A percentile compares a stretch with the other conserved stretches of the same genome.
phyloP scores from a whole-genome alignment of 2,888 invertebrate genomes.

The Bhutanitis thaidina region DNA sequence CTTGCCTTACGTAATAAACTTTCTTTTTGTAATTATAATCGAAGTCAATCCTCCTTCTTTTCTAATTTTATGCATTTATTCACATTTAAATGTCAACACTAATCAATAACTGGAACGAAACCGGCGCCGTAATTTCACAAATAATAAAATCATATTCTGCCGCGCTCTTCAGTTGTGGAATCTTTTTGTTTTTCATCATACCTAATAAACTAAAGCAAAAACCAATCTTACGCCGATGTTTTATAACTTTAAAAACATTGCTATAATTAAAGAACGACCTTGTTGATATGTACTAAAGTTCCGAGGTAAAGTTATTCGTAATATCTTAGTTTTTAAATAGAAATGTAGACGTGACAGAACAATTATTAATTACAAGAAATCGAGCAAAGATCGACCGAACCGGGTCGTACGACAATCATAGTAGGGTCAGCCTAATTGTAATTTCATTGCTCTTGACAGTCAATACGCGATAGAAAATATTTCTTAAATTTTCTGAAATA shows the following conservation, averaged over 20 bases:
- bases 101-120: background rate
- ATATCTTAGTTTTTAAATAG: constrained; percentile 6
- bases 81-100: background rate
- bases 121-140: background rate
- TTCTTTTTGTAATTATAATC: too few species aligned
- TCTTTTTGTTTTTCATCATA: background rate
- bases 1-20: too few species aligned
- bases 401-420: too few species aligned
- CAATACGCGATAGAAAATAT: too few species aligned
- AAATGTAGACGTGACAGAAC: constrained; percentile 14
- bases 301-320: background rate
- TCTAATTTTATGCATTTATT: background rate
- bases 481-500: too few species aligned
- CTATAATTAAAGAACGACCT: background rate
- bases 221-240: background rate
- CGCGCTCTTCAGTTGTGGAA: background rate
- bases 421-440: too few species aligned
- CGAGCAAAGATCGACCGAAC: constrained; percentile 14
- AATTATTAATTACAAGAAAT: constrained; percentile 17
- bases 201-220: background rate
- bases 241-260: background rate
- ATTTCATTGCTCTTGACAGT: too few species aligned
- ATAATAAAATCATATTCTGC: background rate
- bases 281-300: background rate
- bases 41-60: too few species aligned